These are phyloP conservation scores for Trachelus iudaicus DNA, from an alignment of 2,888 invertebrate genomes.

Conservation along the genomic window DNA sequence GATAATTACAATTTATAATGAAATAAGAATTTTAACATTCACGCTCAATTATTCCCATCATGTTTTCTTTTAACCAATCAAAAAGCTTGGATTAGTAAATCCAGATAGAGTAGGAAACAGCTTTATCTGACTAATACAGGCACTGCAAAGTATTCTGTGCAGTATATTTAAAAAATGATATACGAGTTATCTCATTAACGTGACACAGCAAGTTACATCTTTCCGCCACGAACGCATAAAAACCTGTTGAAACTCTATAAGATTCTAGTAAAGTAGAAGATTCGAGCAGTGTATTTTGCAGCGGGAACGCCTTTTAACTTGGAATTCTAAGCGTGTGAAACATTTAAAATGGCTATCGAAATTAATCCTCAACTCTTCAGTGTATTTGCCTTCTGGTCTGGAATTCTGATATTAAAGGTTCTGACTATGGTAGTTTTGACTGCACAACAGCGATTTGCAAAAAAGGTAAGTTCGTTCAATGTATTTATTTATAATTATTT, in stretches of 20 bases:
- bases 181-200: neutral
- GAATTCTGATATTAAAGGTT: slow-evolving; percentile 33
- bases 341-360: neutral
- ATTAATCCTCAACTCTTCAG: neutral
- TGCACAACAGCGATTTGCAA: slow-evolving; percentile 32
- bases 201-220: neutral
- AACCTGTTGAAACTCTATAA: neutral
- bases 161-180: neutral
- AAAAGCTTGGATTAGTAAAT: neutral
- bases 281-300: neutral
- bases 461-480: slow-evolving; percentile 27
- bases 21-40: neutral
- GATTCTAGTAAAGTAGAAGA: neutral
- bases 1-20: neutral
- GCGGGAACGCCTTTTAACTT: neutral
- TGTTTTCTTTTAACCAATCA: neutral
- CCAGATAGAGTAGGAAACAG: neutral
- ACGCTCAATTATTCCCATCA: neutral
- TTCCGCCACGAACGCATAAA: neutral
- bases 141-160: neutral
- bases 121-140: neutral
- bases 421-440: slow-evolving; percentile 31
- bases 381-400: slow-evolving; percentile 37
- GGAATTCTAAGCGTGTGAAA: neutral
- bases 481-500: neutral